Percentiles rank a stretch among this genome's conserved stretches.
phyloP scores from a whole-genome alignment of 2,888 invertebrate species.

The Nezara viridula region DNA sequence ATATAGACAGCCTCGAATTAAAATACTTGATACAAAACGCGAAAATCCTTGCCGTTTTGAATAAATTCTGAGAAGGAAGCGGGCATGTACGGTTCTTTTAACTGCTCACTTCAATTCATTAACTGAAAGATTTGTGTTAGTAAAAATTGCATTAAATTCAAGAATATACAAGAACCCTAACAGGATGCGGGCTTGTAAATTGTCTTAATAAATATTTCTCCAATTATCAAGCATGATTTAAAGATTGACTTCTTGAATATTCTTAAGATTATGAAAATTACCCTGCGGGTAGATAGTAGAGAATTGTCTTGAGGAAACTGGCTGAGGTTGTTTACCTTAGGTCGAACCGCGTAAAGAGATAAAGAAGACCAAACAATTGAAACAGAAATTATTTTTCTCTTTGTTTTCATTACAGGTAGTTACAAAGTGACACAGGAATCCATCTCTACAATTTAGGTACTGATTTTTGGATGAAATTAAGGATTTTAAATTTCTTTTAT shows the following conservation, averaged over 20 bases:
- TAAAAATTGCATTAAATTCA: background rate
- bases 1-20: no score
- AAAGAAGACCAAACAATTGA: background rate
- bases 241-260: background rate
- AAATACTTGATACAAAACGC: background rate
- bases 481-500: no score
- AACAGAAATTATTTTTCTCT: background rate
- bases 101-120: background rate
- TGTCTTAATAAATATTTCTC: conserved; percentile 6
- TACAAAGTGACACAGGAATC: no score
- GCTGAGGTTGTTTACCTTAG: background rate
- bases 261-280: background rate
- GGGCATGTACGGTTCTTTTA: background rate
- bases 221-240: background rate
- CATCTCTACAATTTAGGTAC: no score
- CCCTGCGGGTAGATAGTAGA: background rate
- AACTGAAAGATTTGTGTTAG: background rate
- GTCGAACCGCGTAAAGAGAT: background rate
- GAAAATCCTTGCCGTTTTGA: background rate
- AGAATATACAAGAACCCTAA: background rate
- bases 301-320: background rate
- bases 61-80: background rate
- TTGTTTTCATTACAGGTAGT: no score
- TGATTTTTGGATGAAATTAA: no score
- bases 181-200: conserved; percentile 2